Conservation (phyloP, 2,113 vertebrate species). For the Laterallus jamaicensis region DNA sequence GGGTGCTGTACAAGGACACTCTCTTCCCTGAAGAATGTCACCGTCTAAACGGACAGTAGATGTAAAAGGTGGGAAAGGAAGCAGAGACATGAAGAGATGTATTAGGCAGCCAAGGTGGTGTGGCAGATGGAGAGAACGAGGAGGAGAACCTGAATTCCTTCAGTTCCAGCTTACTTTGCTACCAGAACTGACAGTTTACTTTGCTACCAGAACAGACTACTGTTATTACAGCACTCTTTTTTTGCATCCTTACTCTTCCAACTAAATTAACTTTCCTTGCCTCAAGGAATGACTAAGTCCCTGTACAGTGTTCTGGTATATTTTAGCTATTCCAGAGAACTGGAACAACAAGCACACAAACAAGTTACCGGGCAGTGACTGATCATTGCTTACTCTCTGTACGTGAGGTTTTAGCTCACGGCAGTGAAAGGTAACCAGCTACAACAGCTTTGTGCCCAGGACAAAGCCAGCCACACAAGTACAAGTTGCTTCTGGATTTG, state of each 20-base stretch:
- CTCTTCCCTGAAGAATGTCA: background rate
- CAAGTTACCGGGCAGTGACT: background rate
- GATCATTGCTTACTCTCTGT: constrained; percentile 4
- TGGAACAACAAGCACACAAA: constrained; percentile 53
- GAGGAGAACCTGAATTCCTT: background rate
- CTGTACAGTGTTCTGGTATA: background rate
- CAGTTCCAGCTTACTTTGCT: constrained; percentile 5
- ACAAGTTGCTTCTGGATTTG: constrained; percentile 20
- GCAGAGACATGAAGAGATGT: background rate
- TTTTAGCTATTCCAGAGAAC: constrained; percentile 33
- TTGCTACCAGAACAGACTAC: background rate
- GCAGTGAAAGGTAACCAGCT: background rate
- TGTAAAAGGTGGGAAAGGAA: background rate
- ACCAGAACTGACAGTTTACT: constrained; percentile 19
- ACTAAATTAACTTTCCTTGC: constrained; percentile 65
- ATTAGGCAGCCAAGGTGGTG: background rate
- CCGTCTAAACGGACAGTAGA: background rate
- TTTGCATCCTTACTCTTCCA: constrained; percentile 37
- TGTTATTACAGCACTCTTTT: background rate
- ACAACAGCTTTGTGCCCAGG: background rate
- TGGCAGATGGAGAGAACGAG: background rate
- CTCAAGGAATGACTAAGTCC: constrained; percentile 45
- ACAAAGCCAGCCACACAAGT: background rate
- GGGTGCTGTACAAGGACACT: background rate
- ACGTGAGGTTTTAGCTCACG: background rate